Conservation (phyloP, 2,113 vertebrate genomes). For the Callaeas wilsoni region DNA sequence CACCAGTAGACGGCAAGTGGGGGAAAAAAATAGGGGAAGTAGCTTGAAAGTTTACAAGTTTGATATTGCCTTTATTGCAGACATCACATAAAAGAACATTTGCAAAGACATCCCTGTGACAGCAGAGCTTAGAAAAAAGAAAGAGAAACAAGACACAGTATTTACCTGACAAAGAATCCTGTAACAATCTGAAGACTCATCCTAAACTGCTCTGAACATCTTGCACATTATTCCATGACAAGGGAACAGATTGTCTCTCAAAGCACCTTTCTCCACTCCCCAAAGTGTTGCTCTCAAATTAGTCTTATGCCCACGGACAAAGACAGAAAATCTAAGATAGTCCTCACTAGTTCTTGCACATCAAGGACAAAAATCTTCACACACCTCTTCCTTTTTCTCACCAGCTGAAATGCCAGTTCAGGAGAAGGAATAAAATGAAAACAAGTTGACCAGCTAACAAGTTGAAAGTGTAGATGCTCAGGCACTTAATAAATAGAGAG, state of each 20-base stretch:
- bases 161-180: background rate
- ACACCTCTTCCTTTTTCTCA: background rate
- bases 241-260: background rate
- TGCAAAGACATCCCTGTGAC: background rate
- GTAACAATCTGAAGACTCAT: background rate
- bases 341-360: background rate
- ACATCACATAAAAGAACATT: background rate
- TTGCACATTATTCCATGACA: background rate
- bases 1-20: background rate
- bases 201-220: background rate
- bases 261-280: background rate
- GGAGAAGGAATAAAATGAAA: background rate
- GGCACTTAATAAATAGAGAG: background rate
- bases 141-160: background rate
- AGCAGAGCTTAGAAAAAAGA: background rate
- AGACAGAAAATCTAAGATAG: background rate
- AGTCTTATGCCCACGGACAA: background rate
- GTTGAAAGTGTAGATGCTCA: background rate
- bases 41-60: background rate
- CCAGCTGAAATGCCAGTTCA: background rate
- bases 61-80: background rate
- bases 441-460: background rate
- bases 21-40: background rate
- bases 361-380: background rate
- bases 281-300: background rate